Evolutionary conservation across 2,797 vertebrate species (phyloP).

Genomic region (Centroberyx gerrardi): DNA sequence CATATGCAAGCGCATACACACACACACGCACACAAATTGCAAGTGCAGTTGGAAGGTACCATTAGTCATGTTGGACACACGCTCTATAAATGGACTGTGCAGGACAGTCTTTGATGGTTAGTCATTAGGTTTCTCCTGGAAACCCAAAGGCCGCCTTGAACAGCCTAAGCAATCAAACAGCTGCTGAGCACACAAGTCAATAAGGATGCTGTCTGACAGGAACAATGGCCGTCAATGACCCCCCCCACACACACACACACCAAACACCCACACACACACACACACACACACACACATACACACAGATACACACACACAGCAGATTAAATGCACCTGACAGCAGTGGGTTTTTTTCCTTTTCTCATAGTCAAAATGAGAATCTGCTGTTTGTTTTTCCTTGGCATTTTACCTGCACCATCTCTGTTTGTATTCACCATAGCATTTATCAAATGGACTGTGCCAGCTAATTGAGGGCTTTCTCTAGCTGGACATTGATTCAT

Average conservation of each 20-base stretch:
- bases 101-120: constrained; percentile 9
- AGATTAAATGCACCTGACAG: neutral
- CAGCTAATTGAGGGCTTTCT: neutral
- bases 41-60: constrained; percentile 4
- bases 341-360: neutral
- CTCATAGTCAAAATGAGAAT: neutral
- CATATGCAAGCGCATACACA: neutral
- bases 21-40: neutral
- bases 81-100: constrained; percentile 25
- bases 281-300: too few species aligned
- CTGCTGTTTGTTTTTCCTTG: neutral
- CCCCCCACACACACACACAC: too few species aligned
- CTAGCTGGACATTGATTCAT: constrained; percentile 23
- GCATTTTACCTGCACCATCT: neutral
- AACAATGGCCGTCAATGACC: neutral
- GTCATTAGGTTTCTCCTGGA: constrained; percentile 30
- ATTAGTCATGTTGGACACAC: constrained; percentile 7
- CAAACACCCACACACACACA: too few species aligned
- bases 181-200: neutral
- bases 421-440: neutral
- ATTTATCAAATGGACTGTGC: constrained; percentile 2
- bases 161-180: constrained; percentile 19
- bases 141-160: neutral
- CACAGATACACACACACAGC: neutral
- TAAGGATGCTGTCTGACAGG: neutral